Evolutionary conservation across 2,797 vertebrate species (phyloP).

Genomic region (Tauraco hartlaubi): DNA sequence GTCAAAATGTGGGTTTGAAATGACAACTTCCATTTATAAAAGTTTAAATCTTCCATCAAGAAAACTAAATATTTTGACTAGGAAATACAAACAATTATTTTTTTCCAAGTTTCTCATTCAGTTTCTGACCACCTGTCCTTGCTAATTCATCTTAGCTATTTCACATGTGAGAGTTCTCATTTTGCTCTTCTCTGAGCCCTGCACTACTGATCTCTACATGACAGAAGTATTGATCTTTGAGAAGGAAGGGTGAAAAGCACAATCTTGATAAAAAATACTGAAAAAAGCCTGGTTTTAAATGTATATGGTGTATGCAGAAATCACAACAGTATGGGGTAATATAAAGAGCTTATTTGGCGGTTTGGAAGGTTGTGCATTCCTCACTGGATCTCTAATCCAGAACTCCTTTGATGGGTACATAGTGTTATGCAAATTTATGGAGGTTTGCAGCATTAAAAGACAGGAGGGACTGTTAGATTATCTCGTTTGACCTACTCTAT

Average conservation of each 20-base stretch:
- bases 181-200: slow-evolving; percentile 6
- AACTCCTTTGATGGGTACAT: background rate
- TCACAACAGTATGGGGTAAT: background rate
- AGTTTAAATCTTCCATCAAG: background rate
- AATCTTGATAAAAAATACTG: background rate
- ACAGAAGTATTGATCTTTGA: background rate
- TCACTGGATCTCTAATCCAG: background rate
- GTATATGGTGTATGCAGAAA: background rate
- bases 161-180: background rate
- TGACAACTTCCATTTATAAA: background rate
- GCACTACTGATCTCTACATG: background rate
- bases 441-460: background rate
- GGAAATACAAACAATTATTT: background rate
- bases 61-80: background rate
- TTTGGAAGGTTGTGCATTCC: background rate
- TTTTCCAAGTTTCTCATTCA: background rate
- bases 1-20: slow-evolving; percentile 30
- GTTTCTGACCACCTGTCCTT: background rate
- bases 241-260: background rate
- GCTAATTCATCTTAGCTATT: background rate
- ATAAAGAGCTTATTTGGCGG: background rate
- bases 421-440: background rate
- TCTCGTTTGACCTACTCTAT: background rate
- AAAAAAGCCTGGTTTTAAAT: background rate
- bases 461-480: background rate